A percentile compares a stretch with the other conserved stretches of the same genome.
These are phyloP conservation scores for Potorous gilbertii DNA, from an alignment of 2,797 vertebrate species.

Conservation along the genomic window DNA sequence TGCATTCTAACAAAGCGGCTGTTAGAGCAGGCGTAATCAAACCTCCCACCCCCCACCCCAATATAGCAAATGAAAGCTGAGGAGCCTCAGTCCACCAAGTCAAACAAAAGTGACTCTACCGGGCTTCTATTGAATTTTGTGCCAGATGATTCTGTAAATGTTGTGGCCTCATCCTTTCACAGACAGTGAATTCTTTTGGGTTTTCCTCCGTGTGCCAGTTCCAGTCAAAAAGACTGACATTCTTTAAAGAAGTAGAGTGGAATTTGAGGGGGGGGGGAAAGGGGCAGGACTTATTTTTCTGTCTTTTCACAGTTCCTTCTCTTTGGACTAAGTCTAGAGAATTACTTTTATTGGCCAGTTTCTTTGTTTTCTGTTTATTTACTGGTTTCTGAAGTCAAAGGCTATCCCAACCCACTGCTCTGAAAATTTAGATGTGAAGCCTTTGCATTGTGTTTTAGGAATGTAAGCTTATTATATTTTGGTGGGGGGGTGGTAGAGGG, in stretches of 20 bases:
- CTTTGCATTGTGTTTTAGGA: background rate
- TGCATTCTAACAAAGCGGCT: constrained; percentile 74
- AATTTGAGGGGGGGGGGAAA: constrained; percentile 22
- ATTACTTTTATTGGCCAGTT: background rate
- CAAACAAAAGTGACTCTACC: constrained; percentile 74
- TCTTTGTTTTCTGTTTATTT: background rate
- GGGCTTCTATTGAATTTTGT: constrained; percentile 67
- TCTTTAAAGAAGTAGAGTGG: constrained; percentile 68
- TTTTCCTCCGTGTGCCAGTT: constrained; percentile 68
- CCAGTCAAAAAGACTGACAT: constrained; percentile 71
- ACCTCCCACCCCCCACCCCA: background rate
- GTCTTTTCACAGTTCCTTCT: background rate
- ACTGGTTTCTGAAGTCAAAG: constrained; percentile 26
- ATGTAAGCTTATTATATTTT: constrained; percentile 28
- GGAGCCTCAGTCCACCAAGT: constrained; percentile 64
- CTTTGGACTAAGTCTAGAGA: background rate
- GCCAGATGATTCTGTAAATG: constrained; percentile 74
- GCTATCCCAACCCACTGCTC: background rate
- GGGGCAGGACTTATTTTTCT: background rate
- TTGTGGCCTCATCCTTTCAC: constrained; percentile 72
- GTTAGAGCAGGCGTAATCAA: constrained; percentile 72
- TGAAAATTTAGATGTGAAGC: background rate
- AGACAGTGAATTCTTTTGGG: constrained; percentile 72
- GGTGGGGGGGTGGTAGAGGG: background rate
- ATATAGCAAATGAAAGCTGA: constrained; percentile 52